Base-by-base conservation (phyloP, 2,113 vertebrate species). In the Charadrius vociferus region DNA sequence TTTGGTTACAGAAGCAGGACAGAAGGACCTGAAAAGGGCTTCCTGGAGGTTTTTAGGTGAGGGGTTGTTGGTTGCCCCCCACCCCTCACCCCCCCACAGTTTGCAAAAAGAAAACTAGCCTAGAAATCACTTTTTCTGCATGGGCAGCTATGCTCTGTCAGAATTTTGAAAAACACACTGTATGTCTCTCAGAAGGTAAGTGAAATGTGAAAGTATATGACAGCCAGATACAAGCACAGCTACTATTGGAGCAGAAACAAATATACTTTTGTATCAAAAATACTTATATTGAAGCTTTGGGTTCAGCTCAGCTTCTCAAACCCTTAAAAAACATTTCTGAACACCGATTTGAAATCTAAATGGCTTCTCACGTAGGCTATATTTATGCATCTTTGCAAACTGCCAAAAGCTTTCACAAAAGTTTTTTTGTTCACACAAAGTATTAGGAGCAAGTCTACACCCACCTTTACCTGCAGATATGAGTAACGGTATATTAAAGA, bases 101-200 rank as follows among this genome's bases (percentile, higher is more conserved):
- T 84, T 88, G 23, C 37, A 61, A 92, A 80, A 84, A 68, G 67
- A 87, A 84, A 90, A 77, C 43, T 74, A 81, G 32, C 22, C 36
- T 49, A 55, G 70, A 92, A 94, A 94, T 86, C 6, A 61, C 5
- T 67, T 96, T 97, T 95, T 91, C 71, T 86, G 65, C 75, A 88
- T 59, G 74, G 72, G 20, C 32, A 92, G 72, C 30, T 88, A 16
- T 45, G 27, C 7, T 86, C 70, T 88, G 53, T 68, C 66, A 95
- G 56, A 92, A 90, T 94, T 92, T 79, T 95, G 72, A 90, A 94
- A 95, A 88, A 45, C 27, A 86, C 2, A 2, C 26, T 53, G 53
- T 30, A 56, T 72, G 37, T 86, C 45, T 95, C 62, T 97, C 94
- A 88, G 59, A 85, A 94, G 37, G 45, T 72, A 78, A 88, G 34